These are phyloP conservation scores for Aleiodes leptofemur DNA, from an alignment of 2,888 invertebrate species.

Conservation along the genomic window DNA sequence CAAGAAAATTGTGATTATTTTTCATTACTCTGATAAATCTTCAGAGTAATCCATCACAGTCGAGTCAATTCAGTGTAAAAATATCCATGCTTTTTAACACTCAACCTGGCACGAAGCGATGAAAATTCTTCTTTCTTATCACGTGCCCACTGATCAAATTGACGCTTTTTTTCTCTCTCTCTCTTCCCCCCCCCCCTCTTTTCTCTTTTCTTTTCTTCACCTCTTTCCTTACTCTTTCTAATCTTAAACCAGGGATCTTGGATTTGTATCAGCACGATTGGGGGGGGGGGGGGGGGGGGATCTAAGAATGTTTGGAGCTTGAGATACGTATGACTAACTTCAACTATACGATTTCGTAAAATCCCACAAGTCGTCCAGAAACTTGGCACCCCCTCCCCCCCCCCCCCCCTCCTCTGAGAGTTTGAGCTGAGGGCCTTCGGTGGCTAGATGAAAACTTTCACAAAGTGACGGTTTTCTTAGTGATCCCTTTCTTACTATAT, in stretches of 20 bases:
- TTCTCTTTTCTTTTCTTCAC: not conserved
- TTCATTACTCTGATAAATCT: not conserved
- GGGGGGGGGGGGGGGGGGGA: not conserved
- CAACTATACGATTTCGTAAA: slow-evolving; percentile 54
- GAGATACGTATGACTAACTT: slow-evolving; percentile 43
- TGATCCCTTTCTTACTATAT: slow-evolving; percentile 47
- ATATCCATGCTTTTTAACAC: slow-evolving; percentile 23
- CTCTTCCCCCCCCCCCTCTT: not conserved
- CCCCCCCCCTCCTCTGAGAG: slow-evolving; percentile 49
- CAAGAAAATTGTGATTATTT: slow-evolving; percentile 21
- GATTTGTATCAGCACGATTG: not conserved
- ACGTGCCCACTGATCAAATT: slow-evolving; percentile 32
- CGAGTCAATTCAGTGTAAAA: slow-evolving; percentile 17
- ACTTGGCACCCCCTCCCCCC: slow-evolving; percentile 53
- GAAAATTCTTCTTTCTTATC: slow-evolving; percentile 33
- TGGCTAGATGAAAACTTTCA: slow-evolving; percentile 54
- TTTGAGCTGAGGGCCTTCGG: slow-evolving; percentile 55
- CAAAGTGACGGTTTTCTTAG: slow-evolving; percentile 55
- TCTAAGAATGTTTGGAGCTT: slow-evolving; percentile 11
- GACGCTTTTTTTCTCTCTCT: not conserved
- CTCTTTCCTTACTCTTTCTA: slow-evolving; percentile 1
- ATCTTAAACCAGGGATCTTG: slow-evolving; percentile 24
- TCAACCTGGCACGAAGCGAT: slow-evolving; percentile 30
- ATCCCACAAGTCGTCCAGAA: slow-evolving; percentile 63
- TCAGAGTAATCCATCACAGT: slow-evolving; percentile 33